A percentile compares a stretch with the other conserved stretches of the same genome.
Conservation (phyloP, 2,113 vertebrate genomes). For the Sylvilagus bachmani region DNA sequence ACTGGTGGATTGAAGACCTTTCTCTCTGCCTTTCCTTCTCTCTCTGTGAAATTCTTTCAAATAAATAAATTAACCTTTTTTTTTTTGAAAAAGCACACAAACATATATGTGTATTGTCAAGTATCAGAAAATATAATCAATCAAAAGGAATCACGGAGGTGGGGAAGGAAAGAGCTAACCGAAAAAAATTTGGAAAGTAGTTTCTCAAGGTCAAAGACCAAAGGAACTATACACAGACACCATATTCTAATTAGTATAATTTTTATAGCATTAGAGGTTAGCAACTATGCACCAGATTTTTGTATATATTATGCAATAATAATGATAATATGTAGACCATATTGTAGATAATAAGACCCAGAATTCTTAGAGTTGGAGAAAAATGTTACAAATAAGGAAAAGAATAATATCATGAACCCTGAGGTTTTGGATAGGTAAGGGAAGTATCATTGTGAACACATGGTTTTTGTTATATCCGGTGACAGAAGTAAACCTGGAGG, state of each 20-base stretch:
- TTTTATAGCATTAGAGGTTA: neutral
- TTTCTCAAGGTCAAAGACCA: neutral
- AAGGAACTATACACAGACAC: neutral
- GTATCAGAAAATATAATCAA: neutral
- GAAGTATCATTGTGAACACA: neutral
- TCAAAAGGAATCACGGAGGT: neutral
- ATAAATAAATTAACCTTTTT: no score
- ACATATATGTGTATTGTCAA: neutral
- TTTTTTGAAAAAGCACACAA: neutral
- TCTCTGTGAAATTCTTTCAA: no score
- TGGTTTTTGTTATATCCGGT: neutral
- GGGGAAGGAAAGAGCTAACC: neutral
- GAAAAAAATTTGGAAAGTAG: neutral
- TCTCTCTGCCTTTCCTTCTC: no score
- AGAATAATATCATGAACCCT: neutral
- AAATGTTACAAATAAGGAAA: neutral
- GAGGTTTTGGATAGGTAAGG: neutral
- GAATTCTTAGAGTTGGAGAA: neutral
- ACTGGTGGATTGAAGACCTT: no score
- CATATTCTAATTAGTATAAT: neutral
- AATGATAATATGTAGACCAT: neutral
- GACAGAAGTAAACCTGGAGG: neutral
- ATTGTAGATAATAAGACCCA: neutral
- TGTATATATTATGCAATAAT: neutral
- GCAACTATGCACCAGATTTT: slow-evolving; percentile 3